A percentile compares a stretch with the other conserved stretches of the same genome.
phyloP scores from a whole-genome alignment of 2,797 vertebrate genomes.

The Peromyscus nudipes region DNA sequence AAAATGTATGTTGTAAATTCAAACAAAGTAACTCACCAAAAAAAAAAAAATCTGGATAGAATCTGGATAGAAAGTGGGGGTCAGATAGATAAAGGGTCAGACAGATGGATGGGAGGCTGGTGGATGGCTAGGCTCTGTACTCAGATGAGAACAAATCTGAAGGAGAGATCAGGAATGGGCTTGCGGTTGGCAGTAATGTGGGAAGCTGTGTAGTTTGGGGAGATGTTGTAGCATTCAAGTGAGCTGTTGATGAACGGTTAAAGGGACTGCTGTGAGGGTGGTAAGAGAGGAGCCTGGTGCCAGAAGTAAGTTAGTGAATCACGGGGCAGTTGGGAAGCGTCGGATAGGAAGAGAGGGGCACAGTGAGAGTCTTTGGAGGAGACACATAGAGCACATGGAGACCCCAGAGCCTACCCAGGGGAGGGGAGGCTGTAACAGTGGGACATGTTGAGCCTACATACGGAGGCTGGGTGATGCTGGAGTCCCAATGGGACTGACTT shows the following conservation, averaged over 20 bases:
- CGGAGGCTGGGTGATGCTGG: background rate
- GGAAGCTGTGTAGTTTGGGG: background rate
- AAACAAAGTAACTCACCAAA: background rate
- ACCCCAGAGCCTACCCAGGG: background rate
- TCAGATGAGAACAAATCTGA: background rate
- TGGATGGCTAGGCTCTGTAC: rapidly evolving
- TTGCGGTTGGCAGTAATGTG: background rate
- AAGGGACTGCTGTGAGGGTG: background rate
- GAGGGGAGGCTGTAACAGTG: background rate
- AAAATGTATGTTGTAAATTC: background rate
- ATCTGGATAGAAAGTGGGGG: too few relatives aligned
- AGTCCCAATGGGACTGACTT: background rate
- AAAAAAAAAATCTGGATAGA: too few relatives aligned
- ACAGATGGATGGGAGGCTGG: too few relatives aligned
- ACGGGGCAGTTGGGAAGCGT: too few relatives aligned
- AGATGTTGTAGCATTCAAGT: background rate
- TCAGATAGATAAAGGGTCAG: background rate
- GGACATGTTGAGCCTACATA: too few relatives aligned
- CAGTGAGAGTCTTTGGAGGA: background rate
- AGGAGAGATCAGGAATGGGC: background rate
- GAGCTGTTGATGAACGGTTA: background rate
- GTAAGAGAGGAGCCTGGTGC: background rate
- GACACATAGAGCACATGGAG: rapidly evolving
- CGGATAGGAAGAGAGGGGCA: background rate
- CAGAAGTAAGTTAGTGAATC: background rate